Conservation (phyloP, 2,113 vertebrate species). For the Noturus placidus region DNA sequence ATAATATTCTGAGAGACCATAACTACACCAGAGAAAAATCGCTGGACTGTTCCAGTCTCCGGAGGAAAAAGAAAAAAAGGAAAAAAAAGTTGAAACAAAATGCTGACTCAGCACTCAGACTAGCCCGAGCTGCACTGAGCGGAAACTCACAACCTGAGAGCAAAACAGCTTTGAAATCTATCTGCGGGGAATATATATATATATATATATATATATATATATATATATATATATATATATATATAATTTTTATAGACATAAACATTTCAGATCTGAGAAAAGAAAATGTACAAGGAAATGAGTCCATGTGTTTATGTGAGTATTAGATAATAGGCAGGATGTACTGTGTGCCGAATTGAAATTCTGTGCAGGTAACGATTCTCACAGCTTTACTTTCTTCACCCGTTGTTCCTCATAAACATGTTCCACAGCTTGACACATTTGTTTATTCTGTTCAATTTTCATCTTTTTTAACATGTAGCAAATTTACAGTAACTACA, state of each 20-base stretch:
- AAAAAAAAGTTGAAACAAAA: conserved; percentile 35
- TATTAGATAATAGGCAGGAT: background rate
- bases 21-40: conserved; percentile 17
- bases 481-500: conserved; percentile 6
- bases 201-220: too few relatives aligned
- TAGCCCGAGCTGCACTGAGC: conserved; percentile 20
- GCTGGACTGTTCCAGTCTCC: conserved; percentile 20
- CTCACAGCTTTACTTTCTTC: conserved; percentile 4
- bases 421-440: background rate
- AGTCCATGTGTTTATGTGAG: background rate
- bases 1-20: background rate
- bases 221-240: too few relatives aligned
- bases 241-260: background rate
- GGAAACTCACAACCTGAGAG: conserved; percentile 19
- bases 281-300: background rate
- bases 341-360: background rate
- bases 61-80: background rate
- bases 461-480: background rate
- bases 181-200: too few relatives aligned
- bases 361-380: background rate
- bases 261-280: background rate
- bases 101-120: conserved; percentile 38
- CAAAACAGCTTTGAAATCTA: background rate
- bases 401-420: background rate
- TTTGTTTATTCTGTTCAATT: background rate